These are phyloP conservation scores for Sandelia bainsii DNA, from an alignment of 2,797 vertebrate species.

Conservation along the genomic window DNA sequence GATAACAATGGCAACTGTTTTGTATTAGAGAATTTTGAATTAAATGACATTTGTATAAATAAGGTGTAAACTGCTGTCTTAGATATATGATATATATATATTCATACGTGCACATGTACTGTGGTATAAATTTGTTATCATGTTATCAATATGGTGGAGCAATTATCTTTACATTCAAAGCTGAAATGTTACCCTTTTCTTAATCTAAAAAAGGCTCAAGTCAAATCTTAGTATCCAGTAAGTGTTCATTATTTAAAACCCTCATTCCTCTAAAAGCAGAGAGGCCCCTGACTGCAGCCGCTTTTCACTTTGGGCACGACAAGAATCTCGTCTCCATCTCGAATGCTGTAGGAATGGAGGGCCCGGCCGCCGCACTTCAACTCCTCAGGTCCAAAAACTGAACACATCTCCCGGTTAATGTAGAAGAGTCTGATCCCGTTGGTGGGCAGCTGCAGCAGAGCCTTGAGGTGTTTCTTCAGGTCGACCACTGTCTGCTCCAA, in stretches of 20 bases:
- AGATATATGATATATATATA: no score
- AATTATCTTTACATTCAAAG: constrained; percentile 60
- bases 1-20: neutral
- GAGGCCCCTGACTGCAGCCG: constrained; percentile 44
- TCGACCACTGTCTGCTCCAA: constrained; percentile 95
- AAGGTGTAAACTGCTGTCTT: constrained; percentile 28
- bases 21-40: neutral
- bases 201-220: constrained; percentile 30
- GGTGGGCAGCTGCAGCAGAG: constrained; percentile 89
- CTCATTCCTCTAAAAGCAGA: neutral
- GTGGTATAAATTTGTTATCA: constrained; percentile 30
- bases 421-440: constrained; percentile 94
- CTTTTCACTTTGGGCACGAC: constrained; percentile 88
- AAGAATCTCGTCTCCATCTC: constrained; percentile 95
- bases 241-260: constrained; percentile 17
- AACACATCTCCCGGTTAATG: constrained; percentile 88
- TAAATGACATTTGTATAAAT: constrained; percentile 17
- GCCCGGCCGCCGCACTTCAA: constrained; percentile 91
- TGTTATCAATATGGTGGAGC: constrained; percentile 26
- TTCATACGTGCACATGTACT: constrained; percentile 60
- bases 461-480: constrained; percentile 91
- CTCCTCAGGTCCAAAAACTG: constrained; percentile 91
- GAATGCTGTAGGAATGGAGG: constrained; percentile 94
- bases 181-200: constrained; percentile 3
- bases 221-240: constrained; percentile 47